Evolutionary conservation across 1,140 invertebrate genomes (phyloP), one percentile per base, ranked within the genome.

Genomic region (Drosophila nigrodunni): DNA sequence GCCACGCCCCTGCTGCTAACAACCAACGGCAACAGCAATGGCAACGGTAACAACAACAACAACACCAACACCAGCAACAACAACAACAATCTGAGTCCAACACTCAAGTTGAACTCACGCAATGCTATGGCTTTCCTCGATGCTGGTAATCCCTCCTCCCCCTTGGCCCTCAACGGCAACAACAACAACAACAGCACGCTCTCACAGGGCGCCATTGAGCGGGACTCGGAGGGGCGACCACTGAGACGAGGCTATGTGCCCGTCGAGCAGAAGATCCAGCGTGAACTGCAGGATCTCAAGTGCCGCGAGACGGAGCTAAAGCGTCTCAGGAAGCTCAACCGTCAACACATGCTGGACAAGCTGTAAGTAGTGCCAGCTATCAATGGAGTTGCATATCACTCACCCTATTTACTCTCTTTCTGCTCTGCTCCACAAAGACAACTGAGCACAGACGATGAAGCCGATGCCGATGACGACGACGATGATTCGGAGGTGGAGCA

Each of bases 231-330:
- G 71, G 94, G 94, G 7, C 94, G 94, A 64, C 94, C 94, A 0
- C 92, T 94, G 18, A 93, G 95, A 34, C 95, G 94, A 30, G 95
- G 95, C 18, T 96, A 94, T 77, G 94, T 95, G 2, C 95, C 95
- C 2, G 95, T 96, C 2, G 96, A 96, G 86, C 95, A 96, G 74
- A 96, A 96, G 90, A 97, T 97, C 62, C 95, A 96, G 87, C 95
- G 95, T 65, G 96, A 97, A 91, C 92, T 97, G 34, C 94, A 94
- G 88, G 95, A 96, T 77, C 95, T 96, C 93, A 95, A 95, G 78
- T 94, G 94, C 44, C 93, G 96, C 44, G 96, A 97, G 80, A 94
- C 95, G 60, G 96, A 97, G 80, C 92, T 97, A 10, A 96, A 95
- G 94, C 95, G 93, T 55, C 93, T 93, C 88, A 92, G 94, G 72